Base-by-base conservation (phyloP, 2,797 vertebrate genomes). In the Pseudotriccus pelzelni region DNA sequence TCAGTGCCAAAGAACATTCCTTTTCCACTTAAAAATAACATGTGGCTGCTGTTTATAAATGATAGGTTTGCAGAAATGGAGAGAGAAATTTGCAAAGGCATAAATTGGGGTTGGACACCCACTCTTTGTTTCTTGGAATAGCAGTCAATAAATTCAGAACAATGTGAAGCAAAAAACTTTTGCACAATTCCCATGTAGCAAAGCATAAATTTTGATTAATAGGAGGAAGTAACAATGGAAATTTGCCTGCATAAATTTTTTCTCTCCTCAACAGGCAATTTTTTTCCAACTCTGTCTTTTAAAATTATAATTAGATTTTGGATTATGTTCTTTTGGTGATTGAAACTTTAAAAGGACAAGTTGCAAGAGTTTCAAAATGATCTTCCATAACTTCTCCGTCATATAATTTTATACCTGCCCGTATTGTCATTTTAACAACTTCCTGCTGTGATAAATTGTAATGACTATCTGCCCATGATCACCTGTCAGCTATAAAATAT, bases 401-500 rank as follows among this genome's bases (percentile, higher is more conserved):
- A 64, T 83, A 46, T 68, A 76, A 93, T 93, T 94, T 96, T 93
- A 93, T 72, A 92, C 76, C 76, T 93, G 74, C 34, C 76, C 68
- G 87, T 88, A 86, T 70, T 92, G 89, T 94, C 88, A 89, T 90
- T 95, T 95, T 94, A 96, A 96, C 89, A 90, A 94, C 92, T 96
- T 96, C 88, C 89, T 96, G 46, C 81, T 64, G 37, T 94, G 92
- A 97, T 94, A 88, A 95, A 97, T 96, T 92, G 78, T 95, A 94
- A 97, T 89, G 92, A 94, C 93, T 91, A 86, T 96, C 92, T 95
- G 88, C 59, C 89, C 60, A 89, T 92, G 89, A 96, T 97, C 96
- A 97, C 90, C 91, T 95, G 92, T 95, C 94, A 96, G 53, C 60
- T 80, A 72, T 96, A 95, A 97, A 96, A 95, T 95, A 94, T 86